Conservation (phyloP, 2,888 invertebrate genomes). For the Mellilla xanthometata region DNA sequence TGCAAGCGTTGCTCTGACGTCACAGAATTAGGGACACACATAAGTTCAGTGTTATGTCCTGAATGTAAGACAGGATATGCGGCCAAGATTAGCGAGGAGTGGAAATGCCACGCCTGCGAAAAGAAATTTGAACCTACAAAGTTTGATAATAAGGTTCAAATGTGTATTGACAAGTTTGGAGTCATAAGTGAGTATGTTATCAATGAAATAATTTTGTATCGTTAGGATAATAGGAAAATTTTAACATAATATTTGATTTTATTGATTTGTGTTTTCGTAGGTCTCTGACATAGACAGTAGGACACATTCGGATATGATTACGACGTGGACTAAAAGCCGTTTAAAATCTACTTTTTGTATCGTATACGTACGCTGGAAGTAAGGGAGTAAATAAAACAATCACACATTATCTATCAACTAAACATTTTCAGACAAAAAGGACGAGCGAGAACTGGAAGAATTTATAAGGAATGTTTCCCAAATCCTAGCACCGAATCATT, state of each 20-base stretch:
- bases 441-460: conserved; percentile 72
- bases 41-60: conserved; percentile 87
- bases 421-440: conserved; percentile 64
- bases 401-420: no score
- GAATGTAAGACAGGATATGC: conserved; percentile 80
- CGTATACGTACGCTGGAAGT: no score
- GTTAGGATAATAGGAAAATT: no score
- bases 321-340: no score
- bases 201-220: no score
- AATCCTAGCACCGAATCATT: conserved; percentile 86
- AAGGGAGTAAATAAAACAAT: no score
- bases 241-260: no score
- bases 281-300: no score
- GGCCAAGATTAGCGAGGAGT: conserved; percentile 52
- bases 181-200: conserved; percentile 64
- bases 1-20: conserved; percentile 87
- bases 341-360: no score
- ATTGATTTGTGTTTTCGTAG: no score
- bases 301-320: no score
- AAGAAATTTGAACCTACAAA: conserved; percentile 48
- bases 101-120: conserved; percentile 81
- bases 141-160: conserved; percentile 54
- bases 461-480: conserved; percentile 78
- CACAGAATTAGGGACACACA: conserved; percentile 86
- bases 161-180: conserved; percentile 64